A percentile compares a stretch with the other conserved stretches of the same genome.
Evolutionary conservation across 2,888 invertebrate species (phyloP).

Genomic region (Heliconius erato): DNA sequence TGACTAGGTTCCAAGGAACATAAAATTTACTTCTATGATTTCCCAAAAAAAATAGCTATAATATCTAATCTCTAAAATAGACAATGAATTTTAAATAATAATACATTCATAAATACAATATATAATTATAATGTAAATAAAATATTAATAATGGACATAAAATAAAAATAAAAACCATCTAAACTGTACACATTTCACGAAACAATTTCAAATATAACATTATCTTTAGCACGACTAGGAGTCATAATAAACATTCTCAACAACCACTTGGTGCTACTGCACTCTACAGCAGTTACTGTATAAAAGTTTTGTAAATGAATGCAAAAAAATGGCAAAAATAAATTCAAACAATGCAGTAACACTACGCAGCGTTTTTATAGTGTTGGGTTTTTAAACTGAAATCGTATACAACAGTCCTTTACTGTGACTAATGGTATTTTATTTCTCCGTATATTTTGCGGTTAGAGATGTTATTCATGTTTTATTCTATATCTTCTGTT

Average conservation of each 20-base stretch:
- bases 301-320: conserved; percentile 13
- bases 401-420: background rate
- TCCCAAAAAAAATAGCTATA: too few relatives aligned
- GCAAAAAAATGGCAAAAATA: conserved; percentile 13
- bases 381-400: conserved; percentile 12
- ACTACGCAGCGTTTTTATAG: conserved; percentile 1
- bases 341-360: conserved; percentile 12
- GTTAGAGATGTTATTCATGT: background rate
- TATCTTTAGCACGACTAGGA: conserved; percentile 1
- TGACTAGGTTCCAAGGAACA: too few relatives aligned
- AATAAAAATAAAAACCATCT: background rate
- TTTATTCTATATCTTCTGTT: too few relatives aligned
- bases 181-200: background rate
- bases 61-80: too few relatives aligned
- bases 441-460: background rate
- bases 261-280: conserved; percentile 10
- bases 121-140: too few relatives aligned
- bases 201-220: conserved; percentile 21
- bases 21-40: too few relatives aligned
- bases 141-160: background rate
- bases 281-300: background rate
- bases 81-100: too few relatives aligned
- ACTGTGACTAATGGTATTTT: background rate
- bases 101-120: background rate
- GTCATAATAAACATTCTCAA: conserved; percentile 24